Percentiles rank a stretch among this genome's conserved stretches.
Evolutionary conservation across 23 tunicate genomes (phyloP).

Genomic region (Pegea sp.): DNA sequence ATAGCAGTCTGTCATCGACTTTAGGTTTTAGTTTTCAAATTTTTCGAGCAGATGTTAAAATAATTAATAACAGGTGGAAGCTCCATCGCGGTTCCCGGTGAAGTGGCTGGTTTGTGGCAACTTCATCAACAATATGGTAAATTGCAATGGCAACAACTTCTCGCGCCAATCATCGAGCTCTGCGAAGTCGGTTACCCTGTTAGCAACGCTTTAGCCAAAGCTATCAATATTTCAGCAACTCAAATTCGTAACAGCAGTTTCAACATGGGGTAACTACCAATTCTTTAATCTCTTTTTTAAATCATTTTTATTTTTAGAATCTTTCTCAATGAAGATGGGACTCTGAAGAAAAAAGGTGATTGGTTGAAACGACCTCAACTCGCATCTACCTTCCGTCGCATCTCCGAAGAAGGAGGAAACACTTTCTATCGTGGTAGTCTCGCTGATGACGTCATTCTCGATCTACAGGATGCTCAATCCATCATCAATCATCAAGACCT

Average conservation of each 20-base stretch:
- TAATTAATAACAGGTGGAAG: slow-evolving; percentile 15
- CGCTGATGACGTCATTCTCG: slow-evolving; percentile 33
- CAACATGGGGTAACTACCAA: slow-evolving; percentile 50
- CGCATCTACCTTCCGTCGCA: slow-evolving; percentile 50
- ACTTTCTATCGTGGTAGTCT: slow-evolving; percentile 64
- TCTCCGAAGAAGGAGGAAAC: slow-evolving; percentile 47
- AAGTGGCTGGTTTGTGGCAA: slow-evolving; percentile 80
- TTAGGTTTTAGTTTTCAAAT: too few species aligned
- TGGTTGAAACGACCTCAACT: slow-evolving; percentile 28
- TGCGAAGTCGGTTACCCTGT: slow-evolving; percentile 36
- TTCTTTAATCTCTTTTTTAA: too few species aligned
- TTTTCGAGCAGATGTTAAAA: too few species aligned
- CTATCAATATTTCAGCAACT: slow-evolving; percentile 7
- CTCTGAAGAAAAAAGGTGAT: slow-evolving; percentile 68
- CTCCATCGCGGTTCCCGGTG: slow-evolving; percentile 63
- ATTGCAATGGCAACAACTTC: slow-evolving; percentile 58
- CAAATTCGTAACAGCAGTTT: slow-evolving; percentile 22
- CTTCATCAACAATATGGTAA: slow-evolving; percentile 79
- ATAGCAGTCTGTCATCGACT: slow-evolving; percentile 11
- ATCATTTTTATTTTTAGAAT: too few species aligned
- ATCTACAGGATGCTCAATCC: slow-evolving; percentile 51
- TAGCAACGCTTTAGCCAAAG: slow-evolving; percentile 23
- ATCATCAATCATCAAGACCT: too few species aligned
- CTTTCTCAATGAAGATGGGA: slow-evolving; percentile 67
- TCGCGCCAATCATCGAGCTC: slow-evolving; percentile 58